These are phyloP conservation scores for Cinara cedri DNA, from an alignment of 2,888 invertebrate genomes.

Conservation along the genomic window DNA sequence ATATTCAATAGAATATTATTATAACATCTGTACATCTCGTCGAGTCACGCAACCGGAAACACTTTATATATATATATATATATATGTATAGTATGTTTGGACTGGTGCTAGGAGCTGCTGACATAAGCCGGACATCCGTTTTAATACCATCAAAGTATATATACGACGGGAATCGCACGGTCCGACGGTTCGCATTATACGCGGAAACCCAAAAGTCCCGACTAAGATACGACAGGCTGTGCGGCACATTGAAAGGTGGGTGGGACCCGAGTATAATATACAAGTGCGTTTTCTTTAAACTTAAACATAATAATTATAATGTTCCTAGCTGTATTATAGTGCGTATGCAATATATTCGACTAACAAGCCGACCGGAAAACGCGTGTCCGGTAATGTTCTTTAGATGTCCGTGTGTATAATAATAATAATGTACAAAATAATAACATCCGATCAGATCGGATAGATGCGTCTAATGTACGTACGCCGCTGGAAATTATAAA, in stretches of 20 bases:
- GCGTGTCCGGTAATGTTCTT: constrained; percentile 5
- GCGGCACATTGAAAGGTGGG: background rate
- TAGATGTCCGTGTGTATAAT: background rate
- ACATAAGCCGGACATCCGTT: constrained; percentile 43
- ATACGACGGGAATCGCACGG: background rate
- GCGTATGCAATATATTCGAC: background rate
- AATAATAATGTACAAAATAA: constrained; percentile 8
- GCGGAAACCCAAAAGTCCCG: no score
- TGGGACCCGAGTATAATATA: background rate
- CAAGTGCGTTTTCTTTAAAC: constrained; percentile 29
- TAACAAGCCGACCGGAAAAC: background rate
- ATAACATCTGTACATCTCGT: background rate
- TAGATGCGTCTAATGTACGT: no score
- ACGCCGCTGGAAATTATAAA: background rate
- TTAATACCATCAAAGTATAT: constrained; percentile 50
- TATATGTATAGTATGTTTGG: no score
- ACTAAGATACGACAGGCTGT: background rate
- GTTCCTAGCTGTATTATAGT: background rate
- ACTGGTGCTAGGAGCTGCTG: background rate
- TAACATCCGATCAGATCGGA: constrained; percentile 5
- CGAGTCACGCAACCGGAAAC: constrained; percentile 10
- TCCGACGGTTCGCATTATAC: constrained; percentile 16
- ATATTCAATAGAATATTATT: background rate
- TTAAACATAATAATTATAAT: background rate
- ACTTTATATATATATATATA: no score